Base-by-base conservation (phyloP, 2,113 vertebrate genomes). In the Pandion haliaetus region DNA sequence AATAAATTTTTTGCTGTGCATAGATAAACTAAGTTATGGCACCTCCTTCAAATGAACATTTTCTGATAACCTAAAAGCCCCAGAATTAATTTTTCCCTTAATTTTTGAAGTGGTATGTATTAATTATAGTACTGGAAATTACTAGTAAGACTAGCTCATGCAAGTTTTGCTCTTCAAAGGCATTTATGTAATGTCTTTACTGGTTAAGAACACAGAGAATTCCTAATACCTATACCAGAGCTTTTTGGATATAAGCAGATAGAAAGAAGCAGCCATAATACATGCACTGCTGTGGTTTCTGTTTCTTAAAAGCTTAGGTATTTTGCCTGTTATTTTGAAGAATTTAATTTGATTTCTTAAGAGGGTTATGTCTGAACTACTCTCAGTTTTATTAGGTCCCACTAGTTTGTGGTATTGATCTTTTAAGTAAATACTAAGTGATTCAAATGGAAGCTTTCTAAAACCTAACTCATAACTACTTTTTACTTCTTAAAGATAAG, bases 371-470 rank as follows among this genome's bases (percentile, higher is more conserved):
- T 79, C 65, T 90, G 78, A 90, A 90, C 38, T 90, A 25, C 45
- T 93, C 42, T 54, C 40, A 45, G 36, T 80, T 96, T 90, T 96
- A 93, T 93, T 90, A 90, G 36, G 63, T 93, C 71, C 28, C 67
- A 54, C 63, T 38, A 88, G 86, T 86, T 88, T 54, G 62, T 83
- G 34, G 45, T 92, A 95, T 93, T 82, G 85, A 95, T 95, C 91
- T 92, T 90, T 70, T 92, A 88, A 93, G 71, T 86, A 93, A 92
- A 77, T 83, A 54, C 28, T 80, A 95, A 95, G 66, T 65, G 62
- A 73, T 88, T 91, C 86, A 92, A 83, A 95, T 82, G 62, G 62
- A 82, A 90, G 49, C 52, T 93, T 88, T 95, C 66, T 54, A 86
- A 93, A 85, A 61, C 25, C 31, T 63, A 67, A 25, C 23, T 83